A percentile compares a stretch with the other conserved stretches of the same genome.
Conservation (phyloP, 2,113 vertebrate genomes). For the Hyaena hyaena region DNA sequence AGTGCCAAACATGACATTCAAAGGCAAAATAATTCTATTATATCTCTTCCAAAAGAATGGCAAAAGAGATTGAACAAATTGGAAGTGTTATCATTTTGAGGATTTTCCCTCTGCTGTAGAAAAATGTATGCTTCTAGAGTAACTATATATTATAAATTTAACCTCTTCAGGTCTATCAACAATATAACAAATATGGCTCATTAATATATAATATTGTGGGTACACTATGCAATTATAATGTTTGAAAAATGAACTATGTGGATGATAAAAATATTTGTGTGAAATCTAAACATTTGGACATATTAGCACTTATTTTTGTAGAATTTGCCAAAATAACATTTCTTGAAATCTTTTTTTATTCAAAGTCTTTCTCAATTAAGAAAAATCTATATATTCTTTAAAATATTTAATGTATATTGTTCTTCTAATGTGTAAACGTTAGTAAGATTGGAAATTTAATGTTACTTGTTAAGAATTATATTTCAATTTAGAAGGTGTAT, state of each 20-base stretch:
- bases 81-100: background rate
- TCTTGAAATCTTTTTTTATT: background rate
- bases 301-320: slow-evolving; percentile 5
- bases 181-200: background rate
- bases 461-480: background rate
- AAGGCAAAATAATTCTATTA: background rate
- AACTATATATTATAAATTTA: background rate
- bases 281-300: background rate
- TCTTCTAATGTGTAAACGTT: background rate
- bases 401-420: background rate
- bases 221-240: background rate
- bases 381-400: background rate
- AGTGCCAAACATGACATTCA: background rate
- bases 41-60: background rate
- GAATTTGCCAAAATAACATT: background rate
- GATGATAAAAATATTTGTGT: background rate
- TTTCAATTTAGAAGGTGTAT: background rate
- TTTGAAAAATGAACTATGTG: background rate
- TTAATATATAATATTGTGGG: background rate
- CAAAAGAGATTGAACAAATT: background rate
- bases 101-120: background rate
- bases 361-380: slow-evolving; percentile 3
- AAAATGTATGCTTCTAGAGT: background rate
- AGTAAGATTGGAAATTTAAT: background rate
- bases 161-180: background rate